These are phyloP conservation scores for Nomada goodeniana DNA, from an alignment of 2,888 invertebrate species.

Conservation along the genomic window DNA sequence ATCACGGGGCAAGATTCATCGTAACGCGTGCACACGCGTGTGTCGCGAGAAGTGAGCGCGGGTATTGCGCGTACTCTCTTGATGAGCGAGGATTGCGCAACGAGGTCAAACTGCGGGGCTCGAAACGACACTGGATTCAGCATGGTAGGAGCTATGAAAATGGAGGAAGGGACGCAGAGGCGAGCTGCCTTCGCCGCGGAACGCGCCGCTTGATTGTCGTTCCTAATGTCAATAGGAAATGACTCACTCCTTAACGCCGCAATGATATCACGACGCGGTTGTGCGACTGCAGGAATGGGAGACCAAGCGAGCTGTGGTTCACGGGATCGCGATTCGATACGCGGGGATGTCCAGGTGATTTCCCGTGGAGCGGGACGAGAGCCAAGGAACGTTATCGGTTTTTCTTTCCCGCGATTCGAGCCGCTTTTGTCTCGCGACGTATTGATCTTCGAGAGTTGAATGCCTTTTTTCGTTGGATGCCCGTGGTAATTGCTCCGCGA, in stretches of 20 bases:
- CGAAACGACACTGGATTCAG: constrained; percentile 38
- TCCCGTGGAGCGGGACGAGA: not conserved
- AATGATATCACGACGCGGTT: constrained; percentile 71
- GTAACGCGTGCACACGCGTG: constrained; percentile 19
- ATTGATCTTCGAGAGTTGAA: too few species aligned
- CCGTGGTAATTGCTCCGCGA: too few species aligned
- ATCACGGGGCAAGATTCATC: constrained; percentile 50
- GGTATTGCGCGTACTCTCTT: constrained; percentile 17
- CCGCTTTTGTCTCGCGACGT: too few species aligned
- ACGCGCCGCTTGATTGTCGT: constrained; percentile 66
- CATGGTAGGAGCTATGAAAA: constrained; percentile 46
- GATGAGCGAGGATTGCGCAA: constrained; percentile 71
- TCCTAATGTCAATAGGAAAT: constrained; percentile 76
- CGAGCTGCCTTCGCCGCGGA: constrained; percentile 31
- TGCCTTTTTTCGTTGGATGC: too few species aligned
- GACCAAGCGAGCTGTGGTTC: constrained; percentile 28
- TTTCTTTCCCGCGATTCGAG: too few species aligned
- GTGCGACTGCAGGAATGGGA: constrained; percentile 36
- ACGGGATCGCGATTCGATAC: constrained; percentile 67
- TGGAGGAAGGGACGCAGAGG: constrained; percentile 21
- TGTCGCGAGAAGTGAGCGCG: not conserved
- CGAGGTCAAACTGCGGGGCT: constrained; percentile 62
- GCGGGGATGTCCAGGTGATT: constrained; percentile 42
- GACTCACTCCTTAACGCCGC: constrained; percentile 73
- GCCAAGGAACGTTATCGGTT: too few species aligned